Evolutionary conservation across 1,140 invertebrate species (phyloP), one percentile per base, ranked within the genome.

Genomic region (Tetragnatha versicolor): DNA sequence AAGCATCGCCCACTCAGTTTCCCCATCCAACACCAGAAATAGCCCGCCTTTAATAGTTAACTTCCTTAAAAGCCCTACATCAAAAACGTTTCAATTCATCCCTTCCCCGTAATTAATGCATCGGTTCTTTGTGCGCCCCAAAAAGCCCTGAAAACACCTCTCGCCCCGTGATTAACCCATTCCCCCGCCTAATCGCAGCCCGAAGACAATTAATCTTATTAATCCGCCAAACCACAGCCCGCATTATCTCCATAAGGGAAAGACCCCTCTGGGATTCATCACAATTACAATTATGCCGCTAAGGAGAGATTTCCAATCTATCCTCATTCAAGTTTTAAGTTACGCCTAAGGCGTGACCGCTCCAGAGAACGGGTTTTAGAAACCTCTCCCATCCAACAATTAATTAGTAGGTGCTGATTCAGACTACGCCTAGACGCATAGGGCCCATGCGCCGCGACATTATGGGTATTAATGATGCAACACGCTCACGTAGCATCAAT

Each of bases 341-440:
- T 77, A 77, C 73, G 73, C 73, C 73, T 77, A 27, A 77, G 73
- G 73, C 73, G 73, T 77, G 73, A 77, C 73, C 61, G 39, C 47
- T 65, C 47, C 12, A 29, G 60, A n/a, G 47, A 53, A 47, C 70
- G 70, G 70, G 61, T 73, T 73, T 73, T 49, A 55, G 37, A 61
- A 60, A 73, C 55, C 69, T 27, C 70, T 42, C 70, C 14, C 53
- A 37, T 37, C 70, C 55, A 75, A 77, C 73, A 77, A 77, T 77
- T 77, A 77, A 77, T 77, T 77, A 77, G 73, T 55, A 66, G 73
- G 73, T 77, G 73, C 42, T 29, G 73, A 77, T 66, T n/a, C 31
- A 77, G 73, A 31, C 73, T 65, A 77, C 73, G 73, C 73, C 73
- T 77, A 73, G 29, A 42, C 25, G 17, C 14, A 61, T n/a, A n/a